Base-by-base conservation (phyloP, 2,113 vertebrate species). In the Hippolais icterina region DNA sequence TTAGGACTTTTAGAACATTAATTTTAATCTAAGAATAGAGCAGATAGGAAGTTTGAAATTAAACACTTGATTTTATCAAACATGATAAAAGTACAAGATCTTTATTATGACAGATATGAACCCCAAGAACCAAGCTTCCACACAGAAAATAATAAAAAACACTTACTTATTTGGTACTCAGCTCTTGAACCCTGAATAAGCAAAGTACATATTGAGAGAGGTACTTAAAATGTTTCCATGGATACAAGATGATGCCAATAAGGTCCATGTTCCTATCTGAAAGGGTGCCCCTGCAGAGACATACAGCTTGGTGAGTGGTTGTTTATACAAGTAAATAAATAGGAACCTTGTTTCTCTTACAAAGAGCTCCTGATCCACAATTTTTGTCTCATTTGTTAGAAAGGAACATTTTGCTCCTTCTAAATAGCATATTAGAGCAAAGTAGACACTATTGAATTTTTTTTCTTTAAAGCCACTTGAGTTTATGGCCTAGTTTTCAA, bases 171-270 rank as follows among this genome's bases (percentile, higher is more conserved):
- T 98, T 72, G 82, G 95, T 96, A 97, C 96, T 98, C 97, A 95
- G 97, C 97, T 97, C 98, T 98, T 97, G 98, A 98, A 97, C 84
- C 91, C 96, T 97, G 97, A 98, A 97, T 94, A 98, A 97, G 97
- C 96, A 96, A 98, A 98, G 97, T 96, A 97, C 96, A 98, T 98
- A 98, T 97, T 97, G 96, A 98, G 96, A 98, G 96, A 98, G 97
- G 98, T 98, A 98, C 97, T 98, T 98, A 97, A 98, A 97, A 97
- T 59, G 98, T 99, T 99, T 98, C 99, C 99, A 98, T 99, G 98
- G 98, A 97, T 98, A 99, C 98, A 96, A 97, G 98, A 97, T 97
- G 98, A 99, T 98, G 98, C 98, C 97, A 98, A 98, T 98, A 97
- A 98, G 97, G 98, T 97, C 97, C 97, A 95, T 97, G 97, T 98